phyloP scores from a whole-genome alignment of 2,797 vertebrate species.

The Tenualosa ilisha region DNA sequence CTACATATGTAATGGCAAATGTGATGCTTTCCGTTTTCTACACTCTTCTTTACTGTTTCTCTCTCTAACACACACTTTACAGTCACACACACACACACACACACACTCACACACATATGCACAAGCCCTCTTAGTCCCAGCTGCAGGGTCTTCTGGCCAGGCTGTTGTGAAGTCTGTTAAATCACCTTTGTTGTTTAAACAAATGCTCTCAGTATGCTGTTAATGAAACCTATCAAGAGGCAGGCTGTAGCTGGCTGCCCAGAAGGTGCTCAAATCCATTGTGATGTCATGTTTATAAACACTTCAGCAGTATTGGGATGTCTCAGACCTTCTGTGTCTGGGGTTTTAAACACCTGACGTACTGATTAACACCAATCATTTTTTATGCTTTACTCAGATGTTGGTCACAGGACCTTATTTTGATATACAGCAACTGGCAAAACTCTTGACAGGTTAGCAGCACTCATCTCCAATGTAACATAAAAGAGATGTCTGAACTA shows the following conservation, averaged over 20 bases:
- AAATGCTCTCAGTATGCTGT: not conserved
- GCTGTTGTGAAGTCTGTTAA: not conserved
- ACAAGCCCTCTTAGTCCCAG: not conserved
- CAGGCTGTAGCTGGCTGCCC: not conserved
- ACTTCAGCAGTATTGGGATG: not conserved
- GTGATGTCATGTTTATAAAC: not conserved
- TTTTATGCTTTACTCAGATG: not conserved
- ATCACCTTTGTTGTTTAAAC: not conserved
- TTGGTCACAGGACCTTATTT: not conserved
- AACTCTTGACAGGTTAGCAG: not conserved
- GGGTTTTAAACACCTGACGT: not conserved
- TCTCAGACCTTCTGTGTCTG: not conserved
- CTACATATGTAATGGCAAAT: not conserved
- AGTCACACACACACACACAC: not conserved
- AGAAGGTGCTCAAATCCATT: not conserved
- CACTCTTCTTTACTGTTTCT: not conserved
- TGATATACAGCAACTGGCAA: not conserved
- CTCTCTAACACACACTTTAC: not conserved
- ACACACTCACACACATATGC: not conserved
- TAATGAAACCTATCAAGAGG: not conserved
- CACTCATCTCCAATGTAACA: not conserved
- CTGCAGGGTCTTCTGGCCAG: not conserved
- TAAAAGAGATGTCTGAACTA: too few species aligned
- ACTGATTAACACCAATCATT: too few species aligned
- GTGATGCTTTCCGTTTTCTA: not conserved